Base-by-base conservation (phyloP, 2,113 vertebrate genomes). In the Pseudonaja textilis region DNA sequence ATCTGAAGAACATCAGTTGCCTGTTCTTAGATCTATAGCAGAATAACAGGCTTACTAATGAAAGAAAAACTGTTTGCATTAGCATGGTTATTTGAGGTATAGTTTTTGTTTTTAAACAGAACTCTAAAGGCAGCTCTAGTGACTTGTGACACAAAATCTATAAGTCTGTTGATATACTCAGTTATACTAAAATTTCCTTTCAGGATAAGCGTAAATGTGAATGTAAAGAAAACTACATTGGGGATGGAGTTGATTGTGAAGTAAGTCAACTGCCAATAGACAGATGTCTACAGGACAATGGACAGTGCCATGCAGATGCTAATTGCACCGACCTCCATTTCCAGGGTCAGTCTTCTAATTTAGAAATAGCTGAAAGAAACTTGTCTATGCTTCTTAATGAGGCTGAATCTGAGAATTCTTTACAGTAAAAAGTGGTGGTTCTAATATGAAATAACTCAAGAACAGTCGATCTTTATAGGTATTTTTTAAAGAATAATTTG, bases 211-310 rank as follows among this genome's bases (percentile, higher is more conserved):
- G 95, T 5, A 98, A 88, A 92, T 99, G 99, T 1, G 94, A 96
- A 1, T 99, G 99, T 94, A 99, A 99, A 88, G 97, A 93, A 81
- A 97, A 97, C 86, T 99, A 98, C 54, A 90, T 99, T 0, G 99
- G 99, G 0, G 98, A 99, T 0, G 99, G 99, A 20, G 7, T 98
- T 88, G 94, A 95, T 91, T 99, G 99, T 88, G 98, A 98, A 0
- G 96, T 97, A 26, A 97, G 98, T 95, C 96, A 98, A 94, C 96
- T 98, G 45, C 98, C 98, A 0, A 89, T 99, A 0, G 97, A 99
- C 96, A 98, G 99, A 95, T 99, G 99, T 96, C 93, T 98, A 93
- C 98, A 98, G 93, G 97, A 98, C 96, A 98, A 99, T 0, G 99
- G 98, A 29, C 97, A 96, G 50, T 99, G 99, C 95, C 98, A 99